A percentile compares a stretch with the other conserved stretches of the same genome.
Conservation (phyloP, 2,888 invertebrate genomes). For the Dyspetes luteomarginatus region DNA sequence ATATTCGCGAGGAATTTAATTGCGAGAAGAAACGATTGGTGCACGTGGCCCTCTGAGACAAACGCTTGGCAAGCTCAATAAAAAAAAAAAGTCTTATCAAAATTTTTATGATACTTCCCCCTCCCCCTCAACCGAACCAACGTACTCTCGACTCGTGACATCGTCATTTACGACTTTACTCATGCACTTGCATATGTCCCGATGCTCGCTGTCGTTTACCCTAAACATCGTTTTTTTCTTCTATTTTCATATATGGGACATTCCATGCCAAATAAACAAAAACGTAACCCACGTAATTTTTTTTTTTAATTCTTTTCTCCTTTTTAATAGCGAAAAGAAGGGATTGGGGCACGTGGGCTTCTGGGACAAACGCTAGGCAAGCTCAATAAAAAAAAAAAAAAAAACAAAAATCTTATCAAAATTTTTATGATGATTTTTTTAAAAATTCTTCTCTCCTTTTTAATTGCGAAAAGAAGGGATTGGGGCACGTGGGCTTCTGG, state of each 20-base stretch:
- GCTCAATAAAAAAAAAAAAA: no score
- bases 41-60: constrained; percentile 44
- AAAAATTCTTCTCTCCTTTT: no score
- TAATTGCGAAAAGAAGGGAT: constrained; percentile 30
- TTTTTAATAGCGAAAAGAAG: no score
- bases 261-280: no score
- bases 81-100: constrained; percentile 46
- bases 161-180: constrained; percentile 46
- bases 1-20: constrained; percentile 49
- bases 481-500: constrained; percentile 46
- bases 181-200: constrained; percentile 44
- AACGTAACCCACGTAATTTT: no score
- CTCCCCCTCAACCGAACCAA: neutral
- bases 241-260: no score
- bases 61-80: constrained; percentile 37
- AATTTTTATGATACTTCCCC: constrained; percentile 52
- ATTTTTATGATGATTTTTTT: no score
- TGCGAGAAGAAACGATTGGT: constrained; percentile 34
- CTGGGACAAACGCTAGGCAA: no score
- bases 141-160: neutral
- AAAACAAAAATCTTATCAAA: no score
- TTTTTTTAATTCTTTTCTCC: no score
- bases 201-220: constrained; percentile 12
- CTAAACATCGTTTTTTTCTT: no score
- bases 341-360: no score